phyloP scores from a whole-genome alignment of 64 coral and sea anemone species.

The Actinia equina region DNA sequence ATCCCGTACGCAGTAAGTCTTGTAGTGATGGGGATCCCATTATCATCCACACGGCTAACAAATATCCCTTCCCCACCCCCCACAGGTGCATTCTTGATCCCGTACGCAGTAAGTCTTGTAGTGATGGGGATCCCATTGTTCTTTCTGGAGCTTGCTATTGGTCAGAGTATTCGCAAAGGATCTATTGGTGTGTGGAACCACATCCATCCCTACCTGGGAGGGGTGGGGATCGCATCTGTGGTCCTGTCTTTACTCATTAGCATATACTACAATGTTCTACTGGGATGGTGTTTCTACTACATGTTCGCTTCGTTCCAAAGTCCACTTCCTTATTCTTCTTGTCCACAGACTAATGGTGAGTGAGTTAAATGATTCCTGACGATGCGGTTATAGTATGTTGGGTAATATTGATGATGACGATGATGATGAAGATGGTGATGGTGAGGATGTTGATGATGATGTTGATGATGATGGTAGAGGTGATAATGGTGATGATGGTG shows the following conservation, averaged over 20 bases:
- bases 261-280: conserved; percentile 75
- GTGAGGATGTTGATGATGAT: background rate
- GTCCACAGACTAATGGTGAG: conserved; percentile 39
- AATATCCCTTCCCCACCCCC: too few relatives aligned
- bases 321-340: conserved; percentile 55
- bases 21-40: conserved; percentile 60
- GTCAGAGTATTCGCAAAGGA: conserved; percentile 76
- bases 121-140: conserved; percentile 74
- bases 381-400: too few relatives aligned
- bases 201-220: conserved; percentile 75
- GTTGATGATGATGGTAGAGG: background rate
- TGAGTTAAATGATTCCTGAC: too few relatives aligned
- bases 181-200: conserved; percentile 79
- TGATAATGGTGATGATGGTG: background rate
- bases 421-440: too few relatives aligned
- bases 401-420: too few relatives aligned
- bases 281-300: conserved; percentile 72
- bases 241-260: conserved; percentile 57
- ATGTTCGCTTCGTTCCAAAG: conserved; percentile 64
- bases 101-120: conserved; percentile 58
- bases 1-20: conserved; percentile 70
- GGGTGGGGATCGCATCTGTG: conserved; percentile 58
- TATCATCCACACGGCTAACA: background rate
- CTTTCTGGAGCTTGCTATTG: conserved; percentile 73
- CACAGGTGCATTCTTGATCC: conserved; percentile 72